A percentile compares a stretch with the other conserved stretches of the same genome.
Evolutionary conservation across 2,797 vertebrate genomes (phyloP).

Genomic region (Vespertilio murinus): DNA sequence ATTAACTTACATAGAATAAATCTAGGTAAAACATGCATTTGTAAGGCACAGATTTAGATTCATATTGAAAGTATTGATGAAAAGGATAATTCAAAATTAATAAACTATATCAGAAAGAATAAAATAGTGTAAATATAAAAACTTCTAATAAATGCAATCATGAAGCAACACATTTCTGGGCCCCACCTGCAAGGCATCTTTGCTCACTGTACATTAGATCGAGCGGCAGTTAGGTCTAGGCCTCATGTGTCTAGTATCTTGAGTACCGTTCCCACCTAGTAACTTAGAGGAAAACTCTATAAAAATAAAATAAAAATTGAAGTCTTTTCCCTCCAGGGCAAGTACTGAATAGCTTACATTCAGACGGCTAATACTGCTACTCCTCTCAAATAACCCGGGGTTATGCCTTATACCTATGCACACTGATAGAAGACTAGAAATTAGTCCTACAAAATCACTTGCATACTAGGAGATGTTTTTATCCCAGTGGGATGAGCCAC

Average conservation of each 20-base stretch:
- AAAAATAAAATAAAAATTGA: slow-evolving; percentile 17
- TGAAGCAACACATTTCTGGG: not conserved
- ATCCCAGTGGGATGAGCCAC: not conserved
- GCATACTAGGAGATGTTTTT: not conserved
- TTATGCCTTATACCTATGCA: not conserved
- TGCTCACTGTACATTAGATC: not conserved
- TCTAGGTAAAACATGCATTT: not conserved
- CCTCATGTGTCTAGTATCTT: not conserved
- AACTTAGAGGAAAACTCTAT: not conserved
- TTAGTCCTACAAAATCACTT: not conserved
- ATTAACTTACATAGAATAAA: not conserved
- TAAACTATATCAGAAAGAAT: not conserved
- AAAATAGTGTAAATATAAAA: not conserved
- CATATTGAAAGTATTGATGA: not conserved
- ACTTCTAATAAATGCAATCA: not conserved
- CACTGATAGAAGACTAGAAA: not conserved
- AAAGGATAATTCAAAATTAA: not conserved
- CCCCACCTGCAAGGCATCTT: not conserved
- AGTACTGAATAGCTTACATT: not conserved
- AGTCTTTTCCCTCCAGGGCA: not conserved
- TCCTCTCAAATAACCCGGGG: not conserved
- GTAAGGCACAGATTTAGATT: slow-evolving; percentile 9
- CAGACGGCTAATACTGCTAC: not conserved
- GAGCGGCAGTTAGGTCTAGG: not conserved
- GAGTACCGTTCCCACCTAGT: not conserved